A percentile compares a stretch with the other conserved stretches of the same genome.
Evolutionary conservation across 2,797 vertebrate genomes (phyloP).

Genomic region (Pseudochromis fuscus): DNA sequence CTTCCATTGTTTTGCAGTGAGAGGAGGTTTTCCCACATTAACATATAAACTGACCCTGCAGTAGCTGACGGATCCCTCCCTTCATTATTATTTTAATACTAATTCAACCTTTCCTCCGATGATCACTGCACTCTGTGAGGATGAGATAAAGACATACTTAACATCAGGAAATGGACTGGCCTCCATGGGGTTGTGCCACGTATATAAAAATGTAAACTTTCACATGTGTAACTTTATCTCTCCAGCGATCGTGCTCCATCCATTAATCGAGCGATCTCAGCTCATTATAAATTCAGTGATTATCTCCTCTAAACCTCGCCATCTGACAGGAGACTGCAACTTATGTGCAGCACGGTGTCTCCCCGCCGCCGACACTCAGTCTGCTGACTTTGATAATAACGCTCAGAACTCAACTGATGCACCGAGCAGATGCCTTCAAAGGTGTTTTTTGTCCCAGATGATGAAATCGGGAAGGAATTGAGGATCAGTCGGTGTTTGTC

Average conservation of each 20-base stretch:
- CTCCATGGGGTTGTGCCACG: background rate
- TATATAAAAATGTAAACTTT: constrained; percentile 17
- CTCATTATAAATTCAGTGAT: constrained; percentile 47
- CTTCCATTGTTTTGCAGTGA: constrained; percentile 1
- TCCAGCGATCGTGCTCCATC: background rate
- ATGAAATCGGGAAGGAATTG: constrained; percentile 40
- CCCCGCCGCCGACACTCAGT: constrained; percentile 28
- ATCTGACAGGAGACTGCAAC: constrained; percentile 48
- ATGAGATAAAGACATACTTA: constrained; percentile 45
- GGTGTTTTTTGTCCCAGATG: constrained; percentile 57
- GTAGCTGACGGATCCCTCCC: background rate
- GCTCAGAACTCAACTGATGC: constrained; percentile 32
- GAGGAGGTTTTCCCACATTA: constrained; percentile 41
- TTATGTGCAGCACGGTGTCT: constrained; percentile 21
- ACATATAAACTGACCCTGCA: constrained; percentile 60
- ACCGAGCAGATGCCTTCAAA: constrained; percentile 65
- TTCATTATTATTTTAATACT: background rate
- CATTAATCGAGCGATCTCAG: constrained; percentile 5
- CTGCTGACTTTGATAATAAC: constrained; percentile 48
- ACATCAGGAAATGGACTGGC: constrained; percentile 29
- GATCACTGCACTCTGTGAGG: constrained; percentile 30
- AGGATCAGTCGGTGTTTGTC: constrained; percentile 49
- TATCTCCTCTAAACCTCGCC: constrained; percentile 39
- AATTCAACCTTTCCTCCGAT: constrained; percentile 36
- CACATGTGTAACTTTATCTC: background rate